Evolutionary conservation across 2,797 vertebrate genomes (phyloP).

Genomic region (Natrix natrix): DNA sequence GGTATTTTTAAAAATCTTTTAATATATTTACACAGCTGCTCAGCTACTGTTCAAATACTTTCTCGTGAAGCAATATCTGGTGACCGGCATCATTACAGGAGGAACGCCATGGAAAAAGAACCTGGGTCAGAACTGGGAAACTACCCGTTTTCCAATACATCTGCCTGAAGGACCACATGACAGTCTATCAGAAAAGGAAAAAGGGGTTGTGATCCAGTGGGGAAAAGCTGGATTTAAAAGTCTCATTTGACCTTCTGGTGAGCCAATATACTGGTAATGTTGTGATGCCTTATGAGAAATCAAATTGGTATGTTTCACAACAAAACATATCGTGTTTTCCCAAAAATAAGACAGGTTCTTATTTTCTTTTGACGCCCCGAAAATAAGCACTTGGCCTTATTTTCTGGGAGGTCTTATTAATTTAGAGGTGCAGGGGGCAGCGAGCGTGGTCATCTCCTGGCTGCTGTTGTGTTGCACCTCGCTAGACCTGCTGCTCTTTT

Average conservation of each 20-base stretch:
- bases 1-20: conserved; percentile 33
- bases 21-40: conserved; percentile 56
- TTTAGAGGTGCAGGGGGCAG: too few species aligned
- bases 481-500: too few species aligned
- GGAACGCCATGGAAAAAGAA: background rate
- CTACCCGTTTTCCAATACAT: background rate
- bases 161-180: background rate
- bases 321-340: background rate
- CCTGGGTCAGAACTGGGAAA: background rate
- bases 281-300: background rate
- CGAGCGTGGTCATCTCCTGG: too few species aligned
- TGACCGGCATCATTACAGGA: background rate
- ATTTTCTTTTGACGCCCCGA: too few species aligned
- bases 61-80: conserved; percentile 49
- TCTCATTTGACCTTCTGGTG: background rate
- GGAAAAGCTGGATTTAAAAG: background rate
- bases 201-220: too few species aligned
- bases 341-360: too few species aligned
- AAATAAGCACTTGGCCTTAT: too few species aligned
- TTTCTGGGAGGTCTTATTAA: too few species aligned
- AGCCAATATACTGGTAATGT: too few species aligned
- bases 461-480: too few species aligned
- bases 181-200: background rate
- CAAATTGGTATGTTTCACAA: background rate
- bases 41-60: conserved; percentile 38